Conservation (phyloP, 1,140 invertebrate genomes). For the Platorchestia sp. region DNA sequence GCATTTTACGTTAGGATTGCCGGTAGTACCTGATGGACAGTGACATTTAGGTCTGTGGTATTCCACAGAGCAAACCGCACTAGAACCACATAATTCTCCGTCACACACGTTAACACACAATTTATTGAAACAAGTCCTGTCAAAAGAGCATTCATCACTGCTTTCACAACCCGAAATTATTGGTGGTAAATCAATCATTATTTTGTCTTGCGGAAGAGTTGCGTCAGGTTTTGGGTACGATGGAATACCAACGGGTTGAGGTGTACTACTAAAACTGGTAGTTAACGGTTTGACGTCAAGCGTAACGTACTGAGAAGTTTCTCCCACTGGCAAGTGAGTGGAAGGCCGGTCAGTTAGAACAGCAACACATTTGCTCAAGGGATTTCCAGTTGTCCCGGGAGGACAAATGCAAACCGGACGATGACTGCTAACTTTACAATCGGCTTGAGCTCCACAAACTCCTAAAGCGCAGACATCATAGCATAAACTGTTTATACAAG, state of each 20-base stretch:
- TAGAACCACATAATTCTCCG: constrained; percentile 69
- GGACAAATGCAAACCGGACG: constrained; percentile 77
- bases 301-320: neutral
- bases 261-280: constrained; percentile 74
- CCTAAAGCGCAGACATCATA: constrained; percentile 66
- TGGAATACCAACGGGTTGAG: constrained; percentile 85
- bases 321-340: neutral
- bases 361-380: neutral
- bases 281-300: constrained; percentile 53
- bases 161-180: constrained; percentile 75
- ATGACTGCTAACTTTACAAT: constrained; percentile 78
- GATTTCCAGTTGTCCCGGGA: constrained; percentile 47
- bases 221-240: constrained; percentile 74
- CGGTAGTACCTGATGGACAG: constrained; percentile 83
- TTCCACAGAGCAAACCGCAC: constrained; percentile 73
- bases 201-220: constrained; percentile 4
- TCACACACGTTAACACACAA: constrained; percentile 80
- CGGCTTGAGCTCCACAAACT: constrained; percentile 69
- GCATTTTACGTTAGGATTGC: constrained; percentile 85
- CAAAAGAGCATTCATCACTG: constrained; percentile 81
- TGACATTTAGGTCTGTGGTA: constrained; percentile 60
- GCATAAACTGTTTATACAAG: constrained; percentile 68
- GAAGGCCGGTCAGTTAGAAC: constrained; percentile 8
- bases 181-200: neutral
- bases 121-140: constrained; percentile 76